Evolutionary conservation across 2,113 vertebrate genomes (phyloP), one percentile per base, ranked within the genome.

Genomic region (Lanius ludovicianus): DNA sequence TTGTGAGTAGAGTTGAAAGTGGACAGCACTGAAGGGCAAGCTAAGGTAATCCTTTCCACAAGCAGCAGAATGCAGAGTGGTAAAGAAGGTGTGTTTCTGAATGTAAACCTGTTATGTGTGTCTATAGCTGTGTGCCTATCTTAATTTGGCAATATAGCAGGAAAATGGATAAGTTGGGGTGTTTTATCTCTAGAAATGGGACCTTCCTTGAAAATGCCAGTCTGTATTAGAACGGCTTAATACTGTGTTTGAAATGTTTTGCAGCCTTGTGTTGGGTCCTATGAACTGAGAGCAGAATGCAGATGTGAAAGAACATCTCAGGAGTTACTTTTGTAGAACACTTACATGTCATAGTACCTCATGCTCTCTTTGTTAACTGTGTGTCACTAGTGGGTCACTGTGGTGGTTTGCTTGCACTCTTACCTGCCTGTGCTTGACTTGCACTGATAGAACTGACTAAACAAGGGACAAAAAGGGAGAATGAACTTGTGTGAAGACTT

Each of bases 311-410:
- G 18, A 77, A 12, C 10, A 16, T 41, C 3, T 0, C 5, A n/a
- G 28, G 15, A 37, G 5, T 42, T 27, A 2, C 21, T 50, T 59
- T 20, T 2, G 6, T n/a, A 3, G 46, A 44, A 37, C 24, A 27
- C 6, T 52, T 28, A 12, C 2, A 3, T 15, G 2, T 6, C 6
- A 1, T 31, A 11, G 17, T 39, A 18, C 16, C 31, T 50, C 15
- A n/a, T 27, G 10, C 10, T 70, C 4, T 41, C 21, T 25, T 35
- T 44, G 46, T 46, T 46, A 62, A 1, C 25, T 52, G 7, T 0
- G 0, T 20, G 33, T 59, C 52, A 33, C 33, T 14, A 1, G 13
- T 64, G 28, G 44, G 22, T 63, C 49, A 31, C 56, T 0, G 0
- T 6, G 60, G 30, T n/a, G 44, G 10, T 50, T 70, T 91, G 37